Base-by-base conservation (phyloP, 2,888 invertebrate genomes). In the Yponomeuta cagnagella region DNA sequence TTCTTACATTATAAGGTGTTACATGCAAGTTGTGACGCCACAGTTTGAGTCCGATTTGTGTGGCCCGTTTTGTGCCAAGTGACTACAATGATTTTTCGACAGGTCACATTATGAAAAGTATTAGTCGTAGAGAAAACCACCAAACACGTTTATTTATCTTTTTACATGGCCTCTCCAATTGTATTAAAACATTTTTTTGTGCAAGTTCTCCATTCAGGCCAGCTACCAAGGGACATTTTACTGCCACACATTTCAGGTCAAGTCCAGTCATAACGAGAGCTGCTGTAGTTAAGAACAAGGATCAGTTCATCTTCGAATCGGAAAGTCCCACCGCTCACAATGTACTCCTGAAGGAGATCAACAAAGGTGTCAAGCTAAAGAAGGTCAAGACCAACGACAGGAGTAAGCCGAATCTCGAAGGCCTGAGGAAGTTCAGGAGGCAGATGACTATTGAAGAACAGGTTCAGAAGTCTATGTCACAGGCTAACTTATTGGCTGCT, bases 401-500 rank as follows among this genome's bases (percentile, higher is more conserved):
- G 76, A 97, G 97, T 83, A 97, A 94, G 88, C 97, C 97, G 2
- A 93, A 96, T 74, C 86, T 98, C 74, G 95, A 95, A 78, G 97
- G 98, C 72, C 89, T 98, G 75, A 93, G 97, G 71, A 97, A 97
- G 86, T 97, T 98, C 89, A 93, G 97, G 71, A 93, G 97, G 78
- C 97, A 97, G 85, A 94, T 97, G 95, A 97, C 97, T 1, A 96
- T 97, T 76, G 97, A 97, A 80, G 97, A 97, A 82, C 96, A 97
- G 87, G 95, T 97, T 68, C 96, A 96, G 77, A 97, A 97, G 82
- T 96, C 96, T 0, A 95, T 95, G 87, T 96, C 96, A 6, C 95
- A 94, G 77, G 92, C 94, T 0, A 93, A 93, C 75, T 64, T 93
- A 83, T 87, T 95, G 63, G 93, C 94, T 67, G 93, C 86, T 0